phyloP scores from a whole-genome alignment of 37 sponge, comb jelly and placozoan genomes.

The Trichoplax adhaerens region DNA sequence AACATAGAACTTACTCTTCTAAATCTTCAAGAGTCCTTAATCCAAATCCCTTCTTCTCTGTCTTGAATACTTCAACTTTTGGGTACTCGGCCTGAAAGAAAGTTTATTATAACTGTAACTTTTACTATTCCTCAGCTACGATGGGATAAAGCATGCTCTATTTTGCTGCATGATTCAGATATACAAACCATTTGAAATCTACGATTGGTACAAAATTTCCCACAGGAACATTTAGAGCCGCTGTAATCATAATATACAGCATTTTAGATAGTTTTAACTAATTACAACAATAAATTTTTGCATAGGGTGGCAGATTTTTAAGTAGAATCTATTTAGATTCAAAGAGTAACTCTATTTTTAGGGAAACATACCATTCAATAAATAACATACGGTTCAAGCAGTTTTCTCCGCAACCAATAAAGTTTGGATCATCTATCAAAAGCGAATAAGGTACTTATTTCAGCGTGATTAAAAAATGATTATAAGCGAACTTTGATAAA shows the following conservation, averaged over 20 bases:
- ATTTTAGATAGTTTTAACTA: background rate
- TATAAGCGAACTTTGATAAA: no score
- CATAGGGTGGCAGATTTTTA: background rate
- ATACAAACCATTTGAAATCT: constrained; percentile 53
- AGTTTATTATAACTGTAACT: background rate
- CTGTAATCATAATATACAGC: background rate
- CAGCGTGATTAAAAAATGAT: no score
- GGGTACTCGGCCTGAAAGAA: constrained; percentile 47
- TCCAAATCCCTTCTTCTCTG: constrained; percentile 92
- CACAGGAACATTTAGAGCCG: constrained; percentile 17
- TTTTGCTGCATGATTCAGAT: no score
- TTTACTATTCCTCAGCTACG: background rate
- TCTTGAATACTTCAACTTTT: constrained; percentile 63
- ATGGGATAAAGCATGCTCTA: background rate
- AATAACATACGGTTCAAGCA: constrained; percentile 86
- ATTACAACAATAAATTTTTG: background rate
- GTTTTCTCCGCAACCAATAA: constrained; percentile 65
- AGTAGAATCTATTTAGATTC: background rate
- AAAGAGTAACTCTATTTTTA: background rate
- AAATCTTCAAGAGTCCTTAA: constrained; percentile 42
- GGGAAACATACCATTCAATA: constrained; percentile 83
- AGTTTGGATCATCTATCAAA: no score
- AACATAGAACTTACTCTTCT: constrained; percentile 5
- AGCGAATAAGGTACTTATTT: no score
- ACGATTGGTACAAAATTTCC: constrained; percentile 76